A percentile compares a stretch with the other conserved stretches of the same genome.
These are phyloP conservation scores for Phrynosoma platyrhinos DNA, from an alignment of 2,113 vertebrate genomes.

Conservation along the genomic window DNA sequence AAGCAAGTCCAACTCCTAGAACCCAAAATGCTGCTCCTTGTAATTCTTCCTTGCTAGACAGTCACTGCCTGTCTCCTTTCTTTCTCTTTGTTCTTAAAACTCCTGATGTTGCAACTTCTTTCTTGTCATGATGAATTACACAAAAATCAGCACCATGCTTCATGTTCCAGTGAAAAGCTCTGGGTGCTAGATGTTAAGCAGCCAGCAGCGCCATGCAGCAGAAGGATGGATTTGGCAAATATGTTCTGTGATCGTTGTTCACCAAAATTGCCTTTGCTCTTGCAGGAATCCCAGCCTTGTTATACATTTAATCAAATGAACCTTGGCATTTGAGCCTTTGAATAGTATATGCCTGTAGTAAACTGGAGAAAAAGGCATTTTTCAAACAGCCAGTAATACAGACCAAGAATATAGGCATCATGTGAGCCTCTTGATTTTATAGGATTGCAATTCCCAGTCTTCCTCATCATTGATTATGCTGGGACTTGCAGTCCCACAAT, in stretches of 20 bases:
- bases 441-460: no score
- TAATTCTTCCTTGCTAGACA: rapidly evolving
- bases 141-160: not conserved
- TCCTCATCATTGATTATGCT: no score
- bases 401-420: not conserved
- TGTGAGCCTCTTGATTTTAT: no score
- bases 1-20: not conserved
- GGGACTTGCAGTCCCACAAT: no score
- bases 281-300: not conserved
- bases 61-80: not conserved
- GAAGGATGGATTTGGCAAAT: not conserved
- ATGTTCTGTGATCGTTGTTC: not conserved
- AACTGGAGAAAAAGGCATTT: not conserved
- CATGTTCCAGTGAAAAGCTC: slow-evolving; percentile 19
- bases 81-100: slow-evolving; percentile 15
- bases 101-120: slow-evolving; percentile 9
- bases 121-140: slow-evolving; percentile 19
- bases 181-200: slow-evolving; percentile 5
- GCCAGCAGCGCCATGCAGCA: not conserved
- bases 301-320: slow-evolving; percentile 17
- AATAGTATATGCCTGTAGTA: not conserved
- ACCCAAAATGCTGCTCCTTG: slow-evolving; percentile 22
- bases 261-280: not conserved
- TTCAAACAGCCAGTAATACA: not conserved
- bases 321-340: slow-evolving; percentile 27